Conservation (phyloP, 2,113 vertebrate species). For the Pedionomus torquatus region DNA sequence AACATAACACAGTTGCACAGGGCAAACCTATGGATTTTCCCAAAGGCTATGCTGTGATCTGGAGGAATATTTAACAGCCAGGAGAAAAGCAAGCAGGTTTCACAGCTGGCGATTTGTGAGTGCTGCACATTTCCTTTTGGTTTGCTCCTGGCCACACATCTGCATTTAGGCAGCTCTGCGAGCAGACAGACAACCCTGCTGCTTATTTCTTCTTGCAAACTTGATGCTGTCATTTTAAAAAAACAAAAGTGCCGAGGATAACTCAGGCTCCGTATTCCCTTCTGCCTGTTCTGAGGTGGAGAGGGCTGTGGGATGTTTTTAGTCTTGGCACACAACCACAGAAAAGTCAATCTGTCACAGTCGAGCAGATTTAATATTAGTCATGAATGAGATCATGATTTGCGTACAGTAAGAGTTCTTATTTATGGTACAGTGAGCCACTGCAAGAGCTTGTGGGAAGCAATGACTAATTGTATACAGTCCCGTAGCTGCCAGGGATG, state of each 20-base stretch:
- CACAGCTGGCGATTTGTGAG: background rate
- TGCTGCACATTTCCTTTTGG: background rate
- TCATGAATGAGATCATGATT: constrained; percentile 31
- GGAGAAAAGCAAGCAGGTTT: background rate
- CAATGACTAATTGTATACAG: background rate
- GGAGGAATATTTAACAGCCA: background rate
- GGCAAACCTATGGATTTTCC: background rate
- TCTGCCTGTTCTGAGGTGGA: background rate
- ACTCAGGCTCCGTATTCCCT: background rate
- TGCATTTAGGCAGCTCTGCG: background rate
- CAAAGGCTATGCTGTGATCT: background rate
- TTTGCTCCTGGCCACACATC: background rate
- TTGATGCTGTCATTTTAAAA: background rate
- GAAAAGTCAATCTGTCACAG: background rate
- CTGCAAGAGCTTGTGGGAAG: background rate
- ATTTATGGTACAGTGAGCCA: constrained; percentile 15
- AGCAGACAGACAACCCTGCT: background rate
- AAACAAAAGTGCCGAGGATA: background rate
- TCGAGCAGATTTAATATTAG: background rate
- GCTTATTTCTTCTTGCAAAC: background rate
- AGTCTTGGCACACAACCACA: background rate
- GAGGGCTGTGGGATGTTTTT: background rate
- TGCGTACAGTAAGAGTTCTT: constrained; percentile 34
- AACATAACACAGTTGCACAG: background rate
- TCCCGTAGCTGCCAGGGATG: background rate